Evolutionary conservation across 1,140 invertebrate genomes (phyloP).

Genomic region (Heterodera carotae): DNA sequence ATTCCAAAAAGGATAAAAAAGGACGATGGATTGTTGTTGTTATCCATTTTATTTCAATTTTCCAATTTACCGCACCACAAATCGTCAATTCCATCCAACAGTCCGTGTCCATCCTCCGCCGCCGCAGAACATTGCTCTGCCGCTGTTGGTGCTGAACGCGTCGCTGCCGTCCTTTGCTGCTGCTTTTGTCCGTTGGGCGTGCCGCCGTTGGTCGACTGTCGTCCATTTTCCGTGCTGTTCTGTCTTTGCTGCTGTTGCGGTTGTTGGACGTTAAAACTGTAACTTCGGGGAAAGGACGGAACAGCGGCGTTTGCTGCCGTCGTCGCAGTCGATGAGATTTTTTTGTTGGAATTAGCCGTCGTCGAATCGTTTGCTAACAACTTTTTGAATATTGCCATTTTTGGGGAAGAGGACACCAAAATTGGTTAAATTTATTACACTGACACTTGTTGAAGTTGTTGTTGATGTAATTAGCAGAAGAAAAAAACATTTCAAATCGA

Average conservation of each 20-base stretch:
- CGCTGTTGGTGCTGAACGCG: neutral
- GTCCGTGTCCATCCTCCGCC: neutral
- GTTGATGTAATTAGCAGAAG: neutral
- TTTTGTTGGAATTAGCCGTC: neutral
- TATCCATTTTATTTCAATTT: too few relatives aligned
- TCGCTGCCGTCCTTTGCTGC: neutral
- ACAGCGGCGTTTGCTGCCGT: neutral
- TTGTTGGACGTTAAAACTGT: constrained; percentile 9
- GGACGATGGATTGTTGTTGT: neutral
- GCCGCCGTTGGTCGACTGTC: neutral
- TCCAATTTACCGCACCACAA: neutral
- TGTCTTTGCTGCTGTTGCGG: neutral
- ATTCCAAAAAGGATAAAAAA: neutral
- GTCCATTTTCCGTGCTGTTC: neutral
- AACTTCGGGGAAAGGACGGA: neutral
- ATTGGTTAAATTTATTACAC: neutral
- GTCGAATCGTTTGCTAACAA: constrained; percentile 8
- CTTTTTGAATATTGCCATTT: constrained; percentile 17
- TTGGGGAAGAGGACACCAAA: neutral
- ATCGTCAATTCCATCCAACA: neutral
- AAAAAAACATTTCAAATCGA: neutral
- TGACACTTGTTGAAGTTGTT: neutral
- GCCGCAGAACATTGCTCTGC: too few relatives aligned
- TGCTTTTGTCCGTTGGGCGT: neutral
- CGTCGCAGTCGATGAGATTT: neutral